These are phyloP conservation scores for Nerophis ophidion DNA, from an alignment of 2,113 vertebrate genomes.

Conservation along the genomic window DNA sequence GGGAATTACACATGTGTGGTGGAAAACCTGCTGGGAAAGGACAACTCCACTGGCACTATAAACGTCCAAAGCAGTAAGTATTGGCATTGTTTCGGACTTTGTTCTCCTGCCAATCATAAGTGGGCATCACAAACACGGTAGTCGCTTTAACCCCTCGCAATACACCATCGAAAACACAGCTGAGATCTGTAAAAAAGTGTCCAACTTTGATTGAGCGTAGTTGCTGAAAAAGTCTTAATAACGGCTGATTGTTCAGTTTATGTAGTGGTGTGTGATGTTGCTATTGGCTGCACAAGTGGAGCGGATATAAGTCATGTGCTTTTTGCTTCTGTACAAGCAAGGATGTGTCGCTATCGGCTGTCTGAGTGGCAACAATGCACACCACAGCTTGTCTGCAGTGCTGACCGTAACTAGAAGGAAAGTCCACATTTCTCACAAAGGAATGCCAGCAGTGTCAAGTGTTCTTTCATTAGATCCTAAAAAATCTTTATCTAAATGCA, in stretches of 20 bases:
- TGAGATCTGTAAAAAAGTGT: conserved; percentile 1
- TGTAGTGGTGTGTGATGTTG: conserved; percentile 29
- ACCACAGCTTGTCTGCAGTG: conserved; percentile 18
- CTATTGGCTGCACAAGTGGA: conserved; percentile 28
- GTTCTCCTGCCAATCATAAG: conserved; percentile 53
- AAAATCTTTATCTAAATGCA: too few relatives aligned
- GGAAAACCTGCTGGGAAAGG: conserved; percentile 86
- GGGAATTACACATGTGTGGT: conserved; percentile 97
- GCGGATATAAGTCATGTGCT: conserved; percentile 12
- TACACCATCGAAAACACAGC: background rate
- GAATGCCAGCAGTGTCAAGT: background rate
- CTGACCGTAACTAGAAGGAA: background rate
- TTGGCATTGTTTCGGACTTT: conserved; percentile 27
- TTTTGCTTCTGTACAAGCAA: conserved; percentile 11
- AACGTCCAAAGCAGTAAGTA: conserved; percentile 93
- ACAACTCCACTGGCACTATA: conserved; percentile 83
- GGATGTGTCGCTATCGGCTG: conserved; percentile 29
- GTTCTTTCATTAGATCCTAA: too few relatives aligned
- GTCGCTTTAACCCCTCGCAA: too few relatives aligned
- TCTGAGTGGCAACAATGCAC: conserved; percentile 12
- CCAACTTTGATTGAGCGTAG: conserved; percentile 11
- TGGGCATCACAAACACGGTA: conserved; percentile 35
- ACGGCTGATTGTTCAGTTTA: conserved; percentile 56
- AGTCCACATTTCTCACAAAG: background rate
- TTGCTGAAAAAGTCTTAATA: conserved; percentile 56